These are phyloP conservation scores for Lissocephala sabroskyi DNA, from an alignment of 2,888 invertebrate genomes.

Conservation along the genomic window DNA sequence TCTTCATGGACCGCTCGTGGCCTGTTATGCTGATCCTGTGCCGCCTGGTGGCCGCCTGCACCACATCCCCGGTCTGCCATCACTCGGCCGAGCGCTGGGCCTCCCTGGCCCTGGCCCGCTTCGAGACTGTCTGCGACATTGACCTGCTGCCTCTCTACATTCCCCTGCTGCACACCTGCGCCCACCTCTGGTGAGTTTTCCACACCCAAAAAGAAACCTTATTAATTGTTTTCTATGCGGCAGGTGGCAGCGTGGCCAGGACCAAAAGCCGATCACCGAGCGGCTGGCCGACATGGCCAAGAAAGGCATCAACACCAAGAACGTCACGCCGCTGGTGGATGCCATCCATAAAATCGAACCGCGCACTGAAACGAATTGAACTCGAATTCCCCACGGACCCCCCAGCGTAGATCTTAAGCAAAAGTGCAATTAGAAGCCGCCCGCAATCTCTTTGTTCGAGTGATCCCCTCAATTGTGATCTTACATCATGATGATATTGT, in stretches of 20 bases:
- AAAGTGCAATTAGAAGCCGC: constrained; percentile 51
- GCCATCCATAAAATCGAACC: constrained; percentile 77
- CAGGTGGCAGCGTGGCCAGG: constrained; percentile 78
- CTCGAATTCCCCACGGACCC: constrained; percentile 1
- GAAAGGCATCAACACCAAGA: constrained; percentile 79
- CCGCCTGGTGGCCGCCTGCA: constrained; percentile 77
- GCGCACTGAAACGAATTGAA: constrained; percentile 69
- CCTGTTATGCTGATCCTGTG: constrained; percentile 80
- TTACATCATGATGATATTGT: no score
- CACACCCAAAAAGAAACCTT: no score
- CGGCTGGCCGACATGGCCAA: constrained; percentile 77
- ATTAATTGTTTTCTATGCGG: background rate
- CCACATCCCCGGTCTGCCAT: constrained; percentile 74
- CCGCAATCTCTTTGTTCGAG: no score
- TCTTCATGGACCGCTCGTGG: constrained; percentile 78
- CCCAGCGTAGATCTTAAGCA: constrained; percentile 26
- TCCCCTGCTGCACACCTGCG: constrained; percentile 79
- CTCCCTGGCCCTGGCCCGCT: constrained; percentile 79
- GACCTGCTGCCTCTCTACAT: constrained; percentile 80
- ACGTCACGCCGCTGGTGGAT: constrained; percentile 76
- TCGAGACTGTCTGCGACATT: constrained; percentile 81
- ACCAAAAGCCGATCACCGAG: constrained; percentile 77
- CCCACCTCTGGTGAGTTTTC: constrained; percentile 76
- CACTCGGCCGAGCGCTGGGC: constrained; percentile 80
- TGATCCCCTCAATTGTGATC: no score